phyloP scores from a whole-genome alignment of 2,888 invertebrate species.

The Leptopilina myrica region DNA sequence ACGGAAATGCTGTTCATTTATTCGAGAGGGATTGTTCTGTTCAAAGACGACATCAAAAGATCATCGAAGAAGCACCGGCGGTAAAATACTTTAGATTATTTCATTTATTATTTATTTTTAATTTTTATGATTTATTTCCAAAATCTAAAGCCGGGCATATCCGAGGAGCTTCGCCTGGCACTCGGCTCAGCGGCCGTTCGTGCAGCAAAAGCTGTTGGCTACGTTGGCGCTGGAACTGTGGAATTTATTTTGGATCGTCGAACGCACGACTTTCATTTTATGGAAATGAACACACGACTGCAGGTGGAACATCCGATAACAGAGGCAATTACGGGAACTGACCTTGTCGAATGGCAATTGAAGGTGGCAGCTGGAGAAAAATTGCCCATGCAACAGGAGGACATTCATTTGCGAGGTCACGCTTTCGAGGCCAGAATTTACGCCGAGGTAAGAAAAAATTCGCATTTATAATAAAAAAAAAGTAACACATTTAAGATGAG shows the following conservation, averaged over 20 bases:
- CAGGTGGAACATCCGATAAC: conserved; percentile 98
- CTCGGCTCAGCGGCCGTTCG: conserved; percentile 94
- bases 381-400: conserved; percentile 88
- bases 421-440: conserved; percentile 98
- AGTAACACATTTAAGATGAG: not conserved
- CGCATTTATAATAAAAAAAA: not conserved
- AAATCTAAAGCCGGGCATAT: conserved; percentile 86
- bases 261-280: conserved; percentile 95
- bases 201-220: conserved; percentile 96
- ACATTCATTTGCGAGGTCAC: conserved; percentile 89
- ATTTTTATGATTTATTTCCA: too few relatives aligned
- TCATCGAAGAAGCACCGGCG: conserved; percentile 99
- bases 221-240: conserved; percentile 98
- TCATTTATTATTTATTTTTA: not conserved
- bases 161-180: conserved; percentile 84
- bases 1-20: conserved; percentile 95
- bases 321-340: conserved; percentile 97
- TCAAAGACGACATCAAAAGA: conserved; percentile 99
- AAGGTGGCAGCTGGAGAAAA: conserved; percentile 92
- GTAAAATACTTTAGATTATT: conserved; percentile 77
- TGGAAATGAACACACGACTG: conserved; percentile 99
- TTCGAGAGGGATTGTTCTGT: conserved; percentile 99
- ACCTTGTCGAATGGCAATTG: conserved; percentile 98
- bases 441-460: conserved; percentile 82
- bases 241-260: conserved; percentile 96